Conservation (phyloP, 2,113 vertebrate species). For the Cynocephalus volans region DNA sequence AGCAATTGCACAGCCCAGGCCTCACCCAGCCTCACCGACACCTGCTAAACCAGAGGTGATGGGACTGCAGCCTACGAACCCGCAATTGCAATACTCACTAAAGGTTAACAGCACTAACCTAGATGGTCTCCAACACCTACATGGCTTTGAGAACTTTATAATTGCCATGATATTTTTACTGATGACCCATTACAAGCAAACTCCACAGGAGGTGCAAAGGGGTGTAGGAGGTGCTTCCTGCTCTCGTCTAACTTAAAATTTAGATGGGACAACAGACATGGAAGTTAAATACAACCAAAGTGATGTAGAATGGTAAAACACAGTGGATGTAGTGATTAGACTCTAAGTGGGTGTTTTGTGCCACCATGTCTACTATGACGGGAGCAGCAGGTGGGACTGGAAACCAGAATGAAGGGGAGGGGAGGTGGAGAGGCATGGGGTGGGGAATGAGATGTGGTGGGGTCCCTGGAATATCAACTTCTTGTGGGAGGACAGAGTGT, state of each 20-base stretch:
- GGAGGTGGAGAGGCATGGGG: not conserved
- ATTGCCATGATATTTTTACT: not conserved
- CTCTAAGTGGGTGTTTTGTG: not conserved
- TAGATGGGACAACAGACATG: not conserved
- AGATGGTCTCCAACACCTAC: not conserved
- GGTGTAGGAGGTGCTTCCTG: not conserved
- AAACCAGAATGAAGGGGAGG: not conserved
- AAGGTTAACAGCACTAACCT: not conserved
- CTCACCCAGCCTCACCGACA: accelerated
- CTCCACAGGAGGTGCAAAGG: not conserved
- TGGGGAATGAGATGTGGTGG: not conserved
- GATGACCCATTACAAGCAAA: not conserved
- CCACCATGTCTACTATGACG: not conserved
- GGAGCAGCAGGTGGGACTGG: not conserved
- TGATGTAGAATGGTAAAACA: not conserved
- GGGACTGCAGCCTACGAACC: not conserved
- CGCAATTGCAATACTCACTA: not conserved
- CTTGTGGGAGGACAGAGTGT: accelerated
- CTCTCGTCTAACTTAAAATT: not conserved
- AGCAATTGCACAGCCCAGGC: not conserved
- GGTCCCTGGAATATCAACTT: accelerated
- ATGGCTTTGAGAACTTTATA: not conserved
- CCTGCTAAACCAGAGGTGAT: not conserved
- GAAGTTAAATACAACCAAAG: not conserved
- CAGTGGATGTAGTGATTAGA: not conserved